Percentiles rank a stretch among this genome's conserved stretches.
Evolutionary conservation across 2,888 invertebrate species (phyloP).

Genomic region (Drosophila lacicola): DNA sequence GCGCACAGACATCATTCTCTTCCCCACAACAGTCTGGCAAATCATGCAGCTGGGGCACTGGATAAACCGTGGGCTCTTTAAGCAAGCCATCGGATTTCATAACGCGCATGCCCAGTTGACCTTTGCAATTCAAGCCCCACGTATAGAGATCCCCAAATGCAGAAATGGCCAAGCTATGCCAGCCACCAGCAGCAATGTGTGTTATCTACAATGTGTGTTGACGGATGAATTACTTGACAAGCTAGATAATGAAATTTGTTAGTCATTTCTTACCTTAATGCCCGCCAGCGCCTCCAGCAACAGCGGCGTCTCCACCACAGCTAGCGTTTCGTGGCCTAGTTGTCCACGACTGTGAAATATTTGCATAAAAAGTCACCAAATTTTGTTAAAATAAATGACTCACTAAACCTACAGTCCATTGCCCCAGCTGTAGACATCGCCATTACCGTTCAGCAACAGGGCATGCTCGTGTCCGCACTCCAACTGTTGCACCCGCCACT

Average conservation of each 20-base stretch:
- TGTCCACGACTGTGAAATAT: constrained; percentile 90
- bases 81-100: constrained; percentile 76
- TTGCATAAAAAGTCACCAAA: constrained; percentile 1
- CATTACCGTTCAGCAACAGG: constrained; percentile 89
- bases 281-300: constrained; percentile 91
- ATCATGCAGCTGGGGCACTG: constrained; percentile 83
- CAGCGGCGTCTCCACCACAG: constrained; percentile 88
- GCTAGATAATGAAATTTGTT: constrained; percentile 6
- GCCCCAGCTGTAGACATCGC: constrained; percentile 93
- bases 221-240: constrained; percentile 2
- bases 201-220: constrained; percentile 85
- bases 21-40: constrained; percentile 65
- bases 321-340: constrained; percentile 90
- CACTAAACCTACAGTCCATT: constrained; percentile 89
- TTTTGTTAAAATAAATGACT: not conserved
- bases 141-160: constrained; percentile 92
- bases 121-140: constrained; percentile 97
- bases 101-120: constrained; percentile 90
- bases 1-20: constrained; percentile 63
- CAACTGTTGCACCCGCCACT: constrained; percentile 87
- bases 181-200: constrained; percentile 92
- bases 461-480: constrained; percentile 93
- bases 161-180: constrained; percentile 94
- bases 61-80: constrained; percentile 81
- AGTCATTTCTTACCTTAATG: constrained; percentile 85